A percentile compares a stretch with the other conserved stretches of the same genome.
These are phyloP conservation scores for Erebia palarica DNA, from an alignment of 2,888 invertebrate species.

Conservation along the genomic window DNA sequence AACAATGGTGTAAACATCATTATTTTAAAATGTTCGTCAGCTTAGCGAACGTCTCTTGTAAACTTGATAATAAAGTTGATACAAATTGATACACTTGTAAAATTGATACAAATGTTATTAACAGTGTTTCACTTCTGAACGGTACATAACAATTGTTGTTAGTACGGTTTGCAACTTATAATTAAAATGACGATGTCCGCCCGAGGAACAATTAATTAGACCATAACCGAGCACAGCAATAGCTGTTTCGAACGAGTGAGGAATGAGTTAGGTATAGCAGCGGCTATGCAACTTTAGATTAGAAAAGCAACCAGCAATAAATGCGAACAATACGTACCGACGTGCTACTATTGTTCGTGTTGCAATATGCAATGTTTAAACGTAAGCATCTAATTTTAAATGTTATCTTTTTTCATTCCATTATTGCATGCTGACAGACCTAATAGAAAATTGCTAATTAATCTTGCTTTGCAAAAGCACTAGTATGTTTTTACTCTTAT, in stretches of 20 bases:
- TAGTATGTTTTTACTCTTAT: too few species aligned
- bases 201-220: conserved; percentile 67
- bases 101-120: conserved; percentile 27
- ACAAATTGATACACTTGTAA: too few species aligned
- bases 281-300: conserved; percentile 57
- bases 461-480: too few species aligned
- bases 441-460: background rate
- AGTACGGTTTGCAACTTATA: conserved; percentile 54
- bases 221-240: conserved; percentile 58
- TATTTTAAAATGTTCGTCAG: background rate
- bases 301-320: conserved; percentile 46
- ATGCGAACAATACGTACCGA: conserved; percentile 18
- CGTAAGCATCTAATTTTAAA: background rate
- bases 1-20: background rate
- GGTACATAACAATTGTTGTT: conserved; percentile 24
- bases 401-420: background rate
- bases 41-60: background rate
- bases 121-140: conserved; percentile 27
- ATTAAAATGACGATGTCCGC: conserved; percentile 66
- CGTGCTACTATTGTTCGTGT: conserved; percentile 14
- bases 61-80: conserved; percentile 28
- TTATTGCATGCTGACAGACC: background rate
- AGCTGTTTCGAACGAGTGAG: conserved; percentile 54
- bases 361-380: conserved; percentile 13
- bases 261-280: conserved; percentile 53